These are phyloP conservation scores for Drosophila gaucha DNA, from an alignment of 2,888 invertebrate species.

Conservation along the genomic window DNA sequence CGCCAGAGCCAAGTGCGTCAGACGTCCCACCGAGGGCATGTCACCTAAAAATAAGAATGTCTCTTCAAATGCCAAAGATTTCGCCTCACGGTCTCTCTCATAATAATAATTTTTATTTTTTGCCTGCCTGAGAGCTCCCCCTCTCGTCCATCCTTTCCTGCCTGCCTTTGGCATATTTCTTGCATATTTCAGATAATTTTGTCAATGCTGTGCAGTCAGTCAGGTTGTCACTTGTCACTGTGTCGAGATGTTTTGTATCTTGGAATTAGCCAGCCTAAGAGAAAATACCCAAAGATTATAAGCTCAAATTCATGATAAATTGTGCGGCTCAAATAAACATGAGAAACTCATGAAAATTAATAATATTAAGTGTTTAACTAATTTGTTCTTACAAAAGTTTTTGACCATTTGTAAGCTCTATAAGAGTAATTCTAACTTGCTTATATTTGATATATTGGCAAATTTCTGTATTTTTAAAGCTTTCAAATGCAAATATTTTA, in stretches of 20 bases:
- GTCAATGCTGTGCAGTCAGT: constrained; percentile 84
- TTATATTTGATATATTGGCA: neutral
- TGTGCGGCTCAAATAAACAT: neutral
- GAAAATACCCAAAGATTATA: constrained; percentile 43
- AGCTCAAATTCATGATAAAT: constrained; percentile 51
- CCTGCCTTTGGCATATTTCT: constrained; percentile 62
- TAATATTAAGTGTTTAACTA: constrained; percentile 13
- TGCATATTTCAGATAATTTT: constrained; percentile 84
- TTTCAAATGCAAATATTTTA: no score
- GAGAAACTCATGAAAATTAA: neutral
- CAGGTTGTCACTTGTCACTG: constrained; percentile 81
- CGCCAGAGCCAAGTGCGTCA: constrained; percentile 54
- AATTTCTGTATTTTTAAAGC: no score
- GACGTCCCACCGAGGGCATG: constrained; percentile 83
- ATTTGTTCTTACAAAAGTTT: neutral
- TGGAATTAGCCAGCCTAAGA: constrained; percentile 75
- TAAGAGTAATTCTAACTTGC: no score
- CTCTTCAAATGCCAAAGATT: constrained; percentile 76
- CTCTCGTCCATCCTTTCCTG: constrained; percentile 27
- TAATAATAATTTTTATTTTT: constrained; percentile 53
- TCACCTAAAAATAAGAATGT: constrained; percentile 84
- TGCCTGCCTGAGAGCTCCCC: constrained; percentile 23
- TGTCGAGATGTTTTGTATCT: constrained; percentile 66
- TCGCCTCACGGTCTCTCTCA: constrained; percentile 50
- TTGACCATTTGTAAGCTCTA: neutral